These are phyloP conservation scores for Somateria mollissima DNA, from an alignment of 2,797 vertebrate genomes.

Conservation along the genomic window DNA sequence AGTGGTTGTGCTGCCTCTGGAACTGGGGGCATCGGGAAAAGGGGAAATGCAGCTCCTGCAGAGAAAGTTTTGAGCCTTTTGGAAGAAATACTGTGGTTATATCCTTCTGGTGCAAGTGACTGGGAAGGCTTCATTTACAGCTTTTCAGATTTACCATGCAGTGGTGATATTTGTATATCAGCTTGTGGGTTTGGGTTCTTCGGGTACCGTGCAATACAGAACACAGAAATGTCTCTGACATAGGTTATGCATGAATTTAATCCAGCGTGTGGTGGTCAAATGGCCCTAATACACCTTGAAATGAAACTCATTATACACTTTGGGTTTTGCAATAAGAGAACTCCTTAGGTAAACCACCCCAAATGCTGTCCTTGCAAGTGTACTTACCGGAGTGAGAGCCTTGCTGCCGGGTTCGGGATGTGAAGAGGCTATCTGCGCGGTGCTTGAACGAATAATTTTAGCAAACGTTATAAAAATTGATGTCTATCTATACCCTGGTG, in stretches of 20 bases:
- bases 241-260: not conserved
- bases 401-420: not conserved
- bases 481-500: not conserved
- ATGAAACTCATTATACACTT: not conserved
- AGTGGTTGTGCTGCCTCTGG: not conserved
- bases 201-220: not conserved
- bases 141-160: not conserved
- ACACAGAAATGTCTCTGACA: not conserved
- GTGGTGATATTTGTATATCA: not conserved
- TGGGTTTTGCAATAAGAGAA: not conserved
- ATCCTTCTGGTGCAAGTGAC: not conserved
- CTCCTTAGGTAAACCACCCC: not conserved
- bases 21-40: not conserved
- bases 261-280: not conserved
- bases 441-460: conserved; percentile 10
- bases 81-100: not conserved
- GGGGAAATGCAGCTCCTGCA: not conserved
- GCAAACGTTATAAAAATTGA: conserved; percentile 23
- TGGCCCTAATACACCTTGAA: not conserved
- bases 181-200: not conserved
- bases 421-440: not conserved
- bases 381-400: not conserved
- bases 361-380: not conserved
- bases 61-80: not conserved
- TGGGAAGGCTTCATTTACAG: not conserved